Evolutionary conservation across 2,113 vertebrate species (phyloP), one percentile per base, ranked within the genome.

Genomic region (Hippocampus zosterae): DNA sequence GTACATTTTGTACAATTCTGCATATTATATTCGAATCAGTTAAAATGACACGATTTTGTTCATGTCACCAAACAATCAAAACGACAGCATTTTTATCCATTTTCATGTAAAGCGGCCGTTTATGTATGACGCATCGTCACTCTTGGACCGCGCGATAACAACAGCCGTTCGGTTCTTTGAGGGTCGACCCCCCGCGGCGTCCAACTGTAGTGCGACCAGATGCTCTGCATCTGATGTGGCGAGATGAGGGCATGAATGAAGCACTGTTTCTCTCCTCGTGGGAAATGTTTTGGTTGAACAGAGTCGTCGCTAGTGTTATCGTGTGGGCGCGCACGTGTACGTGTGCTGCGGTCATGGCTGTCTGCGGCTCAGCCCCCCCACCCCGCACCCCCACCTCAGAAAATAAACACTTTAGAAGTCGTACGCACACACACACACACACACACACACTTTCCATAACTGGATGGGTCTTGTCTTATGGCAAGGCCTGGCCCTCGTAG

Each of bases 341-440:
- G 19, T 23, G 73, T 65, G 56, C n/a, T 0, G 68, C 46, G 82
- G 86, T 81, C 81, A 84, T 84, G 73, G 69, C 27, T 12, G 76
- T 81, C 73, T 82, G 72, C 21, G 68, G 84, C 80, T 73, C 70
- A 67, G 62, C 48, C 55, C 33, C 33, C 65, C 61, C 69, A 8
- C 8, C 66, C 46, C 69, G 3, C 44, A 1, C 12, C 44, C 52
- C 52, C 52, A 23, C 52, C n/a, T 55, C 65, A 4, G 60, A 82
- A 87, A 83, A 85, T 79, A 86, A 81, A 85, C 85, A 84, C 74
- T 77, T 72, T 73, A 75, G 68, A 80, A 75, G 63, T 57, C 46
- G 70, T 56, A 69, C 60, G 79, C 67, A 65, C 29, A 27, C 73
- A 70, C 60, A 79, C 2, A 80, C 74, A 65, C 67, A 70, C 60